Evolutionary conservation across 2,113 vertebrate species (phyloP).

Genomic region (Xyrauchen texanus): DNA sequence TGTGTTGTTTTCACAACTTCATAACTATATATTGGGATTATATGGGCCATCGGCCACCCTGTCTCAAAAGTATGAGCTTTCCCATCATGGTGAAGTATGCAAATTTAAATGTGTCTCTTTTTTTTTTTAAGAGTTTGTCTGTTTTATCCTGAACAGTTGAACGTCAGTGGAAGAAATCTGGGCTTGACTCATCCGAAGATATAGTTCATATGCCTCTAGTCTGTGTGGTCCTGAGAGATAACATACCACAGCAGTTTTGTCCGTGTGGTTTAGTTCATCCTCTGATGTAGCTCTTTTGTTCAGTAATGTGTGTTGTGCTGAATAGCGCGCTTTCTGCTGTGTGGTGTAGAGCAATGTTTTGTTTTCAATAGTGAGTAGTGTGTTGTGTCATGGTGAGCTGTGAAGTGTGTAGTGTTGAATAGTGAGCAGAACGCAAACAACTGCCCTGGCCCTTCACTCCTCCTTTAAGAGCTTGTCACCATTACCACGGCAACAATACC

Average conservation of each 20-base stretch:
- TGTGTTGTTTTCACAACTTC: too few relatives aligned
- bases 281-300: slow-evolving; percentile 42
- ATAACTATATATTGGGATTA: too few relatives aligned
- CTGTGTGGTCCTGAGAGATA: too few relatives aligned
- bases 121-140: too few relatives aligned
- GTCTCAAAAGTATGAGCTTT: too few relatives aligned
- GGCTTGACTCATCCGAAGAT: too few relatives aligned
- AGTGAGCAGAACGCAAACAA: slow-evolving; percentile 52
- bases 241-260: neutral
- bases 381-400: slow-evolving; percentile 36
- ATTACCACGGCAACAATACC: slow-evolving; percentile 39
- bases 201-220: too few relatives aligned
- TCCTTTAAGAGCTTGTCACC: slow-evolving; percentile 16
- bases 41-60: too few relatives aligned
- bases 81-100: too few relatives aligned
- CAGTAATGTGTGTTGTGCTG: slow-evolving; percentile 32
- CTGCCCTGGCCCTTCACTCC: slow-evolving; percentile 34
- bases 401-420: slow-evolving; percentile 46
- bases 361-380: slow-evolving; percentile 32
- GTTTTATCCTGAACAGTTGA: too few relatives aligned
- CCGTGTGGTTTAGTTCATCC: neutral
- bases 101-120: too few relatives aligned
- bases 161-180: too few relatives aligned
- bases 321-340: slow-evolving; percentile 21
- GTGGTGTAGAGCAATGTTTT: slow-evolving; percentile 25